Base-by-base conservation (phyloP, 2,888 invertebrate genomes). In the Mantis religiosa region DNA sequence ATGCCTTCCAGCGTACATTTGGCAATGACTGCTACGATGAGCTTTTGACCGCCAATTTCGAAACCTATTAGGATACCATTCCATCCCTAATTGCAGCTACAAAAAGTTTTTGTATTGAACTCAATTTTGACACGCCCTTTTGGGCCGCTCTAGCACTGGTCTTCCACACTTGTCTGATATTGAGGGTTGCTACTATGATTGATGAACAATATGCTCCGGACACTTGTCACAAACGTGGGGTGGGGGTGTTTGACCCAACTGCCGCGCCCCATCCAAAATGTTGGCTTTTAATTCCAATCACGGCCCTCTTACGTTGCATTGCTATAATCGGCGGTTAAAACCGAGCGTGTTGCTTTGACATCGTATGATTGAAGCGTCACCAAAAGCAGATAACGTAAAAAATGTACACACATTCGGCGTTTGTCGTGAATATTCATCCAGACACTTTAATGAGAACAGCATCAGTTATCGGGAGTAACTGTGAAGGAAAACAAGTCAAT, bases 171-270 rank as follows among this genome's bases (percentile, higher is more conserved):
- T 71, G 85, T 85, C 85, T 86, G 86, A 54, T 71, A 81, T 86
- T 86, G 86, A 86, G 86, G 86, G 81, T 86, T 86, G 25, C 54
- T 28, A 86, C 86, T 28, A 28, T 81, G 86, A 86, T 86, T 86
- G 86, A 86, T 86, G 86, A 8, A 81, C 30, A 71, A 86, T 86
- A 86, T 86, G 86, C 28, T 71, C 15, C 28, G 86, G 71, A 86
- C 86, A 86, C 86, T 86, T 86, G 86, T 86, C 86, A 86, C 81
- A 86, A 86, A 86, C 25, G 81, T 30, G 86, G 27, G 28, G 27
- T 4, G 81, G 54, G 30, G 30, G 30, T 8, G 85, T 28, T 1
- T 3, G 25, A 27, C 54, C 27, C 14, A 28, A 9, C 81, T 28
- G 28, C 20, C 30, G 28, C 14, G 6, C 30, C 86, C 86, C 9